phyloP scores from a whole-genome alignment of 2,113 vertebrate species.

The Orientallactaga bullata region DNA sequence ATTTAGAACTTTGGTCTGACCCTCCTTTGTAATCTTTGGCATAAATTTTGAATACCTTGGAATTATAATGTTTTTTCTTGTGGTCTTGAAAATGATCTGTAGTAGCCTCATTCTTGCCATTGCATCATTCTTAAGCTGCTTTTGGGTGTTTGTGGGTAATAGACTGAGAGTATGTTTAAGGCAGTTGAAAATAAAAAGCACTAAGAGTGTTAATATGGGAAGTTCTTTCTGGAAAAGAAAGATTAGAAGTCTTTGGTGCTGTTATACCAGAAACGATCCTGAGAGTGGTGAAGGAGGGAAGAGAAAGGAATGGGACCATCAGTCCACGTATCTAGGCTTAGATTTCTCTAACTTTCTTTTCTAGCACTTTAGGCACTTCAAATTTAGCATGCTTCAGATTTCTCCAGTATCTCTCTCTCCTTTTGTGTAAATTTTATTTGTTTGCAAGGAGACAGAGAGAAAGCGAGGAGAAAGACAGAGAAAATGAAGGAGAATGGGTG shows the following conservation, averaged over 20 bases:
- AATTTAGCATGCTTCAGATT: neutral
- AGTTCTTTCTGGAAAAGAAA: conserved; percentile 43
- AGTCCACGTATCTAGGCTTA: neutral
- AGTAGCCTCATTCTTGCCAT: neutral
- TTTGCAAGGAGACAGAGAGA: no score
- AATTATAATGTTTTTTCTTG: conserved; percentile 38
- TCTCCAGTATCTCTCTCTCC: neutral
- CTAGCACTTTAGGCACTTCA: neutral
- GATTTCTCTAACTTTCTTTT: conserved; percentile 28
- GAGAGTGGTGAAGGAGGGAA: neutral
- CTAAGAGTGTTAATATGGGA: neutral
- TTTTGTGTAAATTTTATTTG: no score
- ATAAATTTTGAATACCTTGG: conserved; percentile 31
- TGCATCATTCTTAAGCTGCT: conserved; percentile 11
- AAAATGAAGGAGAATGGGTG: no score
- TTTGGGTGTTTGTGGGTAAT: conserved; percentile 37
- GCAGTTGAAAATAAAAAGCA: conserved; percentile 16
- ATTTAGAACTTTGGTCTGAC: conserved; percentile 12
- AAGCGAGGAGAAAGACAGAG: no score
- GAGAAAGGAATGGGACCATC: neutral
- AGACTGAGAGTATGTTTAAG: neutral
- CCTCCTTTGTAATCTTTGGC: neutral
- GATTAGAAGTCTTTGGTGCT: neutral
- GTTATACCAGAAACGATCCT: neutral
- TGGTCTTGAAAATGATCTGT: conserved; percentile 36